Percentiles rank a stretch among this genome's conserved stretches.
These are phyloP conservation scores for Rhopalosiphum nymphaeae DNA, from an alignment of 2,888 invertebrate species.

Conservation along the genomic window DNA sequence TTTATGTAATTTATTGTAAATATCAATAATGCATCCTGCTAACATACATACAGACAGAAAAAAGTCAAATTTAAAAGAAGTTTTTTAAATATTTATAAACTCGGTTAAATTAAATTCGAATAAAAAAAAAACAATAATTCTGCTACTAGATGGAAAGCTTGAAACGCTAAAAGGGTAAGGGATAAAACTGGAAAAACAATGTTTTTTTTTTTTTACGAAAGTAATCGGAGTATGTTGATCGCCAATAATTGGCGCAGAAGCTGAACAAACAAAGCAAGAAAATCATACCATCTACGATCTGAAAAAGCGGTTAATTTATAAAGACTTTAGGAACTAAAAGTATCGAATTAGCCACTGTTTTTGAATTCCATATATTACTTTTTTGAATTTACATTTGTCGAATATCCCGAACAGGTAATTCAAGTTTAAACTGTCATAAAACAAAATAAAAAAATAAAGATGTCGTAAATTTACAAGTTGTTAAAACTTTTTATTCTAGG, in stretches of 20 bases:
- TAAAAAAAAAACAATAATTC: not conserved
- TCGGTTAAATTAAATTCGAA: not conserved
- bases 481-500: not conserved
- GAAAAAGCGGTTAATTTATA: not conserved
- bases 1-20: not conserved
- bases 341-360: not conserved
- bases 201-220: conserved; percentile 5
- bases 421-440: not conserved
- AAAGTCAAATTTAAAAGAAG: not conserved
- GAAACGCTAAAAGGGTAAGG: not conserved
- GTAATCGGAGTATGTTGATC: not conserved
- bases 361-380: not conserved
- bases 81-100: not conserved
- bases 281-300: not conserved
- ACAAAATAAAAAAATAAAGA: not conserved
- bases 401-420: not conserved
- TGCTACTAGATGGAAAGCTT: not conserved
- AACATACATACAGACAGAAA: not conserved
- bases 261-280: not conserved
- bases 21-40: not conserved
- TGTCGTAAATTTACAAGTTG: not conserved
- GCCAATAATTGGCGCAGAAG: not conserved
- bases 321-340: not conserved
- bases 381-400: not conserved
- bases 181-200: not conserved